Evolutionary conservation across 2,888 invertebrate species (phyloP).

Genomic region (Melipona beecheii): DNA sequence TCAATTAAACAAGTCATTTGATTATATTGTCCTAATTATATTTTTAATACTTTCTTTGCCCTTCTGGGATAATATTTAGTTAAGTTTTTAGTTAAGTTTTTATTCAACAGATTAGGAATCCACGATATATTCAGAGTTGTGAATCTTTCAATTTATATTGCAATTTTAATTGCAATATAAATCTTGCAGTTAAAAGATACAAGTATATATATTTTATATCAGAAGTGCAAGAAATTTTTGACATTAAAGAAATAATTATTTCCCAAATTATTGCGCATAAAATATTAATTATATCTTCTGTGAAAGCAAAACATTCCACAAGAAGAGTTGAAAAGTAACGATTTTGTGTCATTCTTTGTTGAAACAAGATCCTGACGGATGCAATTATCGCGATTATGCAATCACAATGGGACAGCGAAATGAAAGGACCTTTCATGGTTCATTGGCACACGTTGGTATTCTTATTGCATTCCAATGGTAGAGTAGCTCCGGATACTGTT

Average conservation of each 20-base stretch:
- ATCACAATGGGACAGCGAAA: slow-evolving; percentile 55
- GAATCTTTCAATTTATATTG: neutral
- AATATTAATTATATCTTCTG: neutral
- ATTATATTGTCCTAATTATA: neutral
- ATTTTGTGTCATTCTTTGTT: neutral
- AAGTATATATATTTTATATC: neutral
- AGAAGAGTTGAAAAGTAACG: neutral
- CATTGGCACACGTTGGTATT: slow-evolving; percentile 57
- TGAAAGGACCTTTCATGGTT: slow-evolving; percentile 68
- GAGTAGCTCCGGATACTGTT: slow-evolving; percentile 52
- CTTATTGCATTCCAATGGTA: slow-evolving; percentile 57
- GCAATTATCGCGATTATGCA: slow-evolving; percentile 53
- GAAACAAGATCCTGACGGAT: slow-evolving; percentile 18
- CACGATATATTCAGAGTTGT: no score
- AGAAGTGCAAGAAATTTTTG: neutral
- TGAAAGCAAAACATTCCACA: neutral
- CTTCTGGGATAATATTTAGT: neutral
- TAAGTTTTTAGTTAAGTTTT: no score
- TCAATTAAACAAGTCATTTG: neutral
- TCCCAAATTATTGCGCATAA: neutral
- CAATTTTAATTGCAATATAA: neutral
- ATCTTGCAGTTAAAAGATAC: neutral
- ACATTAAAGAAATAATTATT: neutral
- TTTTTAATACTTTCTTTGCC: neutral
- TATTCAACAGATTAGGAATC: neutral